These are phyloP conservation scores for Trachelus stipa DNA, from an alignment of 2,888 invertebrate genomes.

Conservation along the genomic window DNA sequence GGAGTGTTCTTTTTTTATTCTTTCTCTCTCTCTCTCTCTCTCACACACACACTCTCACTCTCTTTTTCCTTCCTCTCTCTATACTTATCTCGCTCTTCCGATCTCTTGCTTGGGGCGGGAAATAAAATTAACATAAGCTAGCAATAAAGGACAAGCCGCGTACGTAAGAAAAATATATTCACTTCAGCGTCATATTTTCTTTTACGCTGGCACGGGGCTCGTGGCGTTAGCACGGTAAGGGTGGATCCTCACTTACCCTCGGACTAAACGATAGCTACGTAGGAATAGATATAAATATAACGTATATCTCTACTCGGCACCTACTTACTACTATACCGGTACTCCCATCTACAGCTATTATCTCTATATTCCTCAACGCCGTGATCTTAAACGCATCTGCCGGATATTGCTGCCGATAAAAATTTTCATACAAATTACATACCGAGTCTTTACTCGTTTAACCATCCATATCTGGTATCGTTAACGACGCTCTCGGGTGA, in stretches of 20 bases:
- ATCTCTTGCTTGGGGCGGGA: constrained; percentile 13
- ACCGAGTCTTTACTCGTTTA: too few species aligned
- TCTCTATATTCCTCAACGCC: constrained; percentile 32
- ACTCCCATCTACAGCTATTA: constrained; percentile 37
- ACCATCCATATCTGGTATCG: too few species aligned
- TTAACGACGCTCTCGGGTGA: too few species aligned
- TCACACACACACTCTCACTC: too few species aligned
- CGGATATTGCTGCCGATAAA: constrained; percentile 61
- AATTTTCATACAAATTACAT: constrained; percentile 62
- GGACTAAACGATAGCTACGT: constrained; percentile 44
- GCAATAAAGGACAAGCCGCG: constrained; percentile 51
- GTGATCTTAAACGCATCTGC: constrained; percentile 61
- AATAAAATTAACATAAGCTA: constrained; percentile 56
- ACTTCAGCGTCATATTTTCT: constrained; percentile 49
- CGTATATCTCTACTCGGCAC: constrained; percentile 38
- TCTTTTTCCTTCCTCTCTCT: too few species aligned
- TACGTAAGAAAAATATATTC: constrained; percentile 53
- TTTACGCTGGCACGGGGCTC: constrained; percentile 33
- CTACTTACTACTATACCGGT: constrained; percentile 13
- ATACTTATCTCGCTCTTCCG: too few species aligned
- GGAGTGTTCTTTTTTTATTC: too few species aligned
- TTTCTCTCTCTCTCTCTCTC: too few species aligned
- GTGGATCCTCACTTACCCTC: constrained; percentile 41
- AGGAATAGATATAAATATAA: constrained; percentile 38
- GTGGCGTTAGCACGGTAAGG: constrained; percentile 52